Percentiles rank a stretch among this genome's conserved stretches.
These are phyloP conservation scores for Gadopsis marmoratus DNA, from an alignment of 2,797 vertebrate genomes.

Conservation along the genomic window DNA sequence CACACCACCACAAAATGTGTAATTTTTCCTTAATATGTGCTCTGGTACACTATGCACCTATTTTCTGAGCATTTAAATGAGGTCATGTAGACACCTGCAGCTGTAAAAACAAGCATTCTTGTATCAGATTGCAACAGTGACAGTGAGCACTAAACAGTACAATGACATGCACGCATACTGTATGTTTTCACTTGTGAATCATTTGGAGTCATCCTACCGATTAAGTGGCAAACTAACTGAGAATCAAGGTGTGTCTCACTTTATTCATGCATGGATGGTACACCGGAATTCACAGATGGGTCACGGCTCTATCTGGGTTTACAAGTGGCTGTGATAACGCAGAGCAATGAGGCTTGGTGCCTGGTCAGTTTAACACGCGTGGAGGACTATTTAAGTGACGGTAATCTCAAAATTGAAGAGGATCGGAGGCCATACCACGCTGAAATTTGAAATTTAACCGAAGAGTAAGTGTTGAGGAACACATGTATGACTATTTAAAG, in stretches of 20 bases:
- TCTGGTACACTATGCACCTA: not conserved
- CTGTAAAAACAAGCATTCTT: not conserved
- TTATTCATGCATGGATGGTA: conserved; percentile 17
- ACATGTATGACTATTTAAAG: too few species aligned
- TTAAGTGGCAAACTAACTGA: conserved; percentile 34
- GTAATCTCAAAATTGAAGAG: not conserved
- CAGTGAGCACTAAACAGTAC: not conserved
- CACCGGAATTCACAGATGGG: conserved; percentile 32
- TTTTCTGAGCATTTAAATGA: not conserved
- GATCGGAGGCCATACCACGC: not conserved
- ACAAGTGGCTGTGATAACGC: conserved; percentile 6
- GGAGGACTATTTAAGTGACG: not conserved
- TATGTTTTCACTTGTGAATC: conserved; percentile 13
- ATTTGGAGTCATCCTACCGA: conserved; percentile 7
- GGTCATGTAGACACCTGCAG: not conserved
- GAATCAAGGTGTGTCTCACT: conserved; percentile 44
- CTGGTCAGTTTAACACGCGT: not conserved
- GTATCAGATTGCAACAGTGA: not conserved
- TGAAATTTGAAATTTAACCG: too few species aligned
- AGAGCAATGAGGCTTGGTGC: conserved; percentile 3
- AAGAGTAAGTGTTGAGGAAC: too few species aligned
- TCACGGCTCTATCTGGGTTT: conserved; percentile 8
- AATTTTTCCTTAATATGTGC: not conserved
- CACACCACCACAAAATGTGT: conserved; percentile 1
- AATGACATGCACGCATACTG: not conserved